These are phyloP conservation scores for Lepidurus apus DNA, from an alignment of 1,140 invertebrate species.

Conservation along the genomic window DNA sequence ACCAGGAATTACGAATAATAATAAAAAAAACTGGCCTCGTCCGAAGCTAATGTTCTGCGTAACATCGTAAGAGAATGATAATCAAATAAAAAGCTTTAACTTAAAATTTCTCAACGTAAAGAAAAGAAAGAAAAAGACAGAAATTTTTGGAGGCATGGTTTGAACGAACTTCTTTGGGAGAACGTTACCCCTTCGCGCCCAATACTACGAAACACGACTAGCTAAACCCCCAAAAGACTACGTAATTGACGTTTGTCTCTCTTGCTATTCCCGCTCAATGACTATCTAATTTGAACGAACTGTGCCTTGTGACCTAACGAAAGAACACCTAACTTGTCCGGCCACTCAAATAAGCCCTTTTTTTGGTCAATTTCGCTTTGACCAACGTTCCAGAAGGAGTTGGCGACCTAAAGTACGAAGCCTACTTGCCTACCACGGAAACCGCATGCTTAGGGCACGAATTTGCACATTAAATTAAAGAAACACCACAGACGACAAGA, in stretches of 20 bases:
- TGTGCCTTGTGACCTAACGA: not conserved
- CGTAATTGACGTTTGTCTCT: conserved; percentile 5
- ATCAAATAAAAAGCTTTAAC: too few species aligned
- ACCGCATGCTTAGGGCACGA: too few species aligned
- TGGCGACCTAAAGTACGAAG: too few species aligned
- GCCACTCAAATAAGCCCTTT: not conserved
- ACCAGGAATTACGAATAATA: not conserved
- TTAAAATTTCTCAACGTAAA: too few species aligned
- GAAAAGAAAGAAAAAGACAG: not conserved
- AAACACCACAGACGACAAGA: too few species aligned
- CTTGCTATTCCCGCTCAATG: not conserved
- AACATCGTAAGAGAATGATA: not conserved
- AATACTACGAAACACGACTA: conserved; percentile 2
- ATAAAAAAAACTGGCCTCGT: not conserved
- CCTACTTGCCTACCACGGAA: too few species aligned
- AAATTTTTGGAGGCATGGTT: not conserved
- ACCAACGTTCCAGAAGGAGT: too few species aligned
- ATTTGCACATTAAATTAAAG: too few species aligned
- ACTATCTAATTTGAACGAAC: not conserved
- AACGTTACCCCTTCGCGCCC: not conserved
- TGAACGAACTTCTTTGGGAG: not conserved
- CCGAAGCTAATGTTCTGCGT: not conserved
- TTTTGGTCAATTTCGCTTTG: too few species aligned
- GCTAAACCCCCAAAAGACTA: conserved; percentile 9
- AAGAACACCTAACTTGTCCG: not conserved